A percentile compares a stretch with the other conserved stretches of the same genome.
Evolutionary conservation across 1,140 invertebrate genomes (phyloP).

Genomic region (Achroia grisella): DNA sequence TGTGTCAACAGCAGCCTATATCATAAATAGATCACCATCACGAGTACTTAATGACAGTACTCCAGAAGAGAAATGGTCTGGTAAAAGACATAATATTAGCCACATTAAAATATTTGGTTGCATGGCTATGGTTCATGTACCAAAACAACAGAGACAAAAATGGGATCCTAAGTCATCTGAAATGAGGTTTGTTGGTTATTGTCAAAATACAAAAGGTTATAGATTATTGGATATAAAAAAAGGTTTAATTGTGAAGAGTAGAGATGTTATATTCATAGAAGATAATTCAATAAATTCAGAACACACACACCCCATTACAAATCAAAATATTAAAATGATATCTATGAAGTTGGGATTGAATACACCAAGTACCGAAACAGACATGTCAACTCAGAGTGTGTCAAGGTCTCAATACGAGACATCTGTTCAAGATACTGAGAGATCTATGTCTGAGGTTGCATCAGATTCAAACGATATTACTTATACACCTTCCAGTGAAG

Average conservation of each 20-base stretch:
- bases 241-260: constrained; percentile 22
- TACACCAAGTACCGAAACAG: not conserved
- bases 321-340: constrained; percentile 13
- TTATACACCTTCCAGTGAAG: not conserved
- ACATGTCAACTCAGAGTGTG: not conserved
- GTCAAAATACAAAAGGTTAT: constrained; percentile 22
- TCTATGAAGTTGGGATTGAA: not conserved
- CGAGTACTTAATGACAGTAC: constrained; percentile 13
- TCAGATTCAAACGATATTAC: not conserved
- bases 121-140: constrained; percentile 20
- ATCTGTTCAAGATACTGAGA: not conserved
- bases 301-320: not conserved
- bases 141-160: constrained; percentile 24
- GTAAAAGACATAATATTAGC: constrained; percentile 20
- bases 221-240: constrained; percentile 11
- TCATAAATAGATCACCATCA: constrained; percentile 30
- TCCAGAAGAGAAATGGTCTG: constrained; percentile 38
- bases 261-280: constrained; percentile 27
- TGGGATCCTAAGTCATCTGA: constrained; percentile 22
- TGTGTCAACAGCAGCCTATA: constrained; percentile 27
- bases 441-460: not conserved
- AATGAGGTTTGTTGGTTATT: constrained; percentile 22
- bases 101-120: constrained; percentile 32
- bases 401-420: not conserved
- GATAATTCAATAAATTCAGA: constrained; percentile 12